Conservation (phyloP, 2,113 vertebrate species). For the Electrona antarctica region DNA sequence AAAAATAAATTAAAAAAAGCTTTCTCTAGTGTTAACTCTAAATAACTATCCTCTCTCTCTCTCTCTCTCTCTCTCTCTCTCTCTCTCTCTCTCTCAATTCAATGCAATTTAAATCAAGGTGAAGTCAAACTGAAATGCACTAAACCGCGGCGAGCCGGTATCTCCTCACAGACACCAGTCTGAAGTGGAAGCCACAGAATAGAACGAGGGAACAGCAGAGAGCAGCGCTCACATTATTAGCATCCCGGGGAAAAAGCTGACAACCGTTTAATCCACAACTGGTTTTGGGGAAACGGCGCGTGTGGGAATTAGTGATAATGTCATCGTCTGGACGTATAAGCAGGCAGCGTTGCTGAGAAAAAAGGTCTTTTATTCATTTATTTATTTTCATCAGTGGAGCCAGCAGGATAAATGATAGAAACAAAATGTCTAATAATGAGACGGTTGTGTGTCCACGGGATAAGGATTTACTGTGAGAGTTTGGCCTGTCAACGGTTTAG, state of each 20-base stretch:
- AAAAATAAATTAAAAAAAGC: too few species aligned
- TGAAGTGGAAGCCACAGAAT: not conserved
- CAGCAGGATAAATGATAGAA: slow-evolving; percentile 1
- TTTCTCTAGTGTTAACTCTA: too few species aligned
- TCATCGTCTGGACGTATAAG: not conserved
- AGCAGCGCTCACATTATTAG: slow-evolving; percentile 8
- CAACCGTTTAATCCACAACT: slow-evolving; percentile 19
- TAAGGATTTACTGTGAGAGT: not conserved
- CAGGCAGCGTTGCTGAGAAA: not conserved
- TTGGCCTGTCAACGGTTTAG: slow-evolving; percentile 10
- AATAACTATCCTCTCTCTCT: too few species aligned
- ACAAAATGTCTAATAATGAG: slow-evolving; percentile 6
- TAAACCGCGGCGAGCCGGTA: too few species aligned
- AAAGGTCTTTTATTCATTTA: not conserved
- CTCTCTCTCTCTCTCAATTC: too few species aligned
- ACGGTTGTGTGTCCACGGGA: not conserved
- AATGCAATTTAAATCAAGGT: too few species aligned
- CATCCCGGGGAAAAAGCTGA: not conserved
- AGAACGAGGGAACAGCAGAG: not conserved
- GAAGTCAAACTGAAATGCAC: too few species aligned
- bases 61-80: too few species aligned
- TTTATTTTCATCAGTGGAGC: not conserved
- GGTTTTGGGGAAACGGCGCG: not conserved
- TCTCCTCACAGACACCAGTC: too few species aligned
- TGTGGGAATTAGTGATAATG: slow-evolving; percentile 29